Evolutionary conservation across 2,113 vertebrate genomes (phyloP).

Genomic region (Callopanchax toddi): DNA sequence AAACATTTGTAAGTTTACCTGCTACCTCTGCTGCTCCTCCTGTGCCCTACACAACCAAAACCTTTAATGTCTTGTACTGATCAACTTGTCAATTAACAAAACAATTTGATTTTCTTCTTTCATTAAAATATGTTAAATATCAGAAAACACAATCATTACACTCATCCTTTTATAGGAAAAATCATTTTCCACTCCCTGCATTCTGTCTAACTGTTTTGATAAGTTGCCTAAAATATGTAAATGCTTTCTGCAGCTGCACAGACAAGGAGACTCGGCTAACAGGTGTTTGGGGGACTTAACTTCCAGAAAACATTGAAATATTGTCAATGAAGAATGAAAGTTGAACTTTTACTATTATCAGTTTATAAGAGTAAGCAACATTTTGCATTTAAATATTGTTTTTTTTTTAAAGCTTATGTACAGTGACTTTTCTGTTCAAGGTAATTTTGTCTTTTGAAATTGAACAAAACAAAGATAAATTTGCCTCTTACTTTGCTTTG

Average conservation of each 20-base stretch:
- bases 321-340: neutral
- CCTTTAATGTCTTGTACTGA: too few relatives aligned
- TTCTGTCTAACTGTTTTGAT: slow-evolving; percentile 30
- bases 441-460: neutral
- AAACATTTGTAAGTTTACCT: too few relatives aligned
- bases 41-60: too few relatives aligned
- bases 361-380: slow-evolving; percentile 14
- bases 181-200: slow-evolving; percentile 6
- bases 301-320: slow-evolving; percentile 7
- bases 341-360: neutral
- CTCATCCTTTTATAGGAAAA: neutral
- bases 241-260: slow-evolving; percentile 11
- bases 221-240: slow-evolving; percentile 12
- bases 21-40: too few relatives aligned
- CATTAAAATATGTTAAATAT: too few relatives aligned
- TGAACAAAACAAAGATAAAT: slow-evolving; percentile 4
- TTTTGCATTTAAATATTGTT: neutral
- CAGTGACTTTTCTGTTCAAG: neutral
- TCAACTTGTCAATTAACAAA: too few relatives aligned
- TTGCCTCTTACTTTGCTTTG: slow-evolving; percentile 17
- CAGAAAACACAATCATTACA: too few relatives aligned
- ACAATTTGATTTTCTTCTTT: too few relatives aligned
- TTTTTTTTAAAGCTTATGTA: too few relatives aligned
- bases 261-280: neutral
- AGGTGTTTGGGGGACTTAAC: neutral